These are phyloP conservation scores for Sinocyclocheilus rhinocerous DNA, from an alignment of 2,113 vertebrate genomes.

Conservation along the genomic window DNA sequence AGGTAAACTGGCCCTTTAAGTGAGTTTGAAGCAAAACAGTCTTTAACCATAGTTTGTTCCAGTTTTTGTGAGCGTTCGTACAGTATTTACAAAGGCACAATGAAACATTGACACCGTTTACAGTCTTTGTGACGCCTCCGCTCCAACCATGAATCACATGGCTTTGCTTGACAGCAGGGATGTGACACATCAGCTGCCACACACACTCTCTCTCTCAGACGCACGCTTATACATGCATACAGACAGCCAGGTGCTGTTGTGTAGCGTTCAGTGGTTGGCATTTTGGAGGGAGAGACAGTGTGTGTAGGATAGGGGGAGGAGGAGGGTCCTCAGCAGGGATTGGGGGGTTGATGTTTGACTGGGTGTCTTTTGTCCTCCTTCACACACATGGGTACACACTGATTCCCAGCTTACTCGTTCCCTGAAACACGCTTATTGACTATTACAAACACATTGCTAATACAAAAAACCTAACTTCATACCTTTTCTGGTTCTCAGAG, in stretches of 20 bases:
- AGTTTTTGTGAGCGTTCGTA: background rate
- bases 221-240: slow-evolving; percentile 39
- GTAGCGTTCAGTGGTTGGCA: slow-evolving; percentile 24
- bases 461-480: background rate
- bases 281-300: slow-evolving; percentile 39
- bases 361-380: slow-evolving; percentile 44
- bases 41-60: background rate
- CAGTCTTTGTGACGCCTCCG: slow-evolving; percentile 66
- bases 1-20: background rate
- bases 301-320: slow-evolving; percentile 29
- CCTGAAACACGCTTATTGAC: slow-evolving; percentile 16
- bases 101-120: slow-evolving; percentile 67
- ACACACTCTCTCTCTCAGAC: background rate
- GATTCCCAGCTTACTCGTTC: slow-evolving; percentile 16
- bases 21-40: background rate
- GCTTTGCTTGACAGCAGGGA: slow-evolving; percentile 72
- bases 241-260: slow-evolving; percentile 35
- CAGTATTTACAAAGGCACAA: slow-evolving; percentile 13
- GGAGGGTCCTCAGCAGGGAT: slow-evolving; percentile 10
- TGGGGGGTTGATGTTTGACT: slow-evolving; percentile 32
- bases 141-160: slow-evolving; percentile 71
- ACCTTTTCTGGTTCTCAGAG: background rate
- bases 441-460: background rate
- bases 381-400: slow-evolving; percentile 28
- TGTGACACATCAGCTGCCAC: slow-evolving; percentile 77